These are phyloP conservation scores for Leptoclinus maculatus DNA, from an alignment of 2,797 vertebrate species.

Conservation along the genomic window DNA sequence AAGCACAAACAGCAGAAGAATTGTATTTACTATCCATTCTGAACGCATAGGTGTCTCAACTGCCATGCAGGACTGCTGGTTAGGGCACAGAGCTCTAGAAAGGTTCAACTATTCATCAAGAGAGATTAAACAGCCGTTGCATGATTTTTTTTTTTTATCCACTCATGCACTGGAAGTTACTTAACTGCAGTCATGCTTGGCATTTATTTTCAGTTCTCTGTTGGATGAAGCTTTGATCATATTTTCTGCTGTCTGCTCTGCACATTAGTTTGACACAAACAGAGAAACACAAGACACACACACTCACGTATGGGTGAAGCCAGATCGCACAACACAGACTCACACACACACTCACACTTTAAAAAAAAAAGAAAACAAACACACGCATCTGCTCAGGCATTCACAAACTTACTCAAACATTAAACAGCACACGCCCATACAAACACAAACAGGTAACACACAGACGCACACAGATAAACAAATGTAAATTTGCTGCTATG, in stretches of 20 bases:
- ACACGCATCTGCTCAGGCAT: constrained; percentile 24
- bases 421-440: constrained; percentile 41
- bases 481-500: constrained; percentile 57
- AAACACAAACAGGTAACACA: constrained; percentile 39
- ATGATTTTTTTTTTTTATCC: constrained; percentile 74
- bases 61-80: constrained; percentile 85
- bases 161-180: constrained; percentile 82
- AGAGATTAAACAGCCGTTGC: constrained; percentile 71
- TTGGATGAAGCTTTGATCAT: constrained; percentile 80
- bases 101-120: constrained; percentile 66
- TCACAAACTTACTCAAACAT: constrained; percentile 43
- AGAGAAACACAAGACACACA: constrained; percentile 70
- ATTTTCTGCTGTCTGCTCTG: constrained; percentile 84
- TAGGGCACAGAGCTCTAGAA: constrained; percentile 67
- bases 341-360: constrained; percentile 31
- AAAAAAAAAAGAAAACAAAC: not conserved
- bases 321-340: constrained; percentile 72
- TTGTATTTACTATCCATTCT: constrained; percentile 64
- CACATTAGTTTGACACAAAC: constrained; percentile 76
- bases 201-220: constrained; percentile 71
- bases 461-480: constrained; percentile 49
- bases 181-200: constrained; percentile 85
- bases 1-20: constrained; percentile 70
- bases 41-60: constrained; percentile 74
- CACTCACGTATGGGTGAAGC: constrained; percentile 76